Conservation (phyloP, 2,113 vertebrate genomes). For the Pao palembangensis region DNA sequence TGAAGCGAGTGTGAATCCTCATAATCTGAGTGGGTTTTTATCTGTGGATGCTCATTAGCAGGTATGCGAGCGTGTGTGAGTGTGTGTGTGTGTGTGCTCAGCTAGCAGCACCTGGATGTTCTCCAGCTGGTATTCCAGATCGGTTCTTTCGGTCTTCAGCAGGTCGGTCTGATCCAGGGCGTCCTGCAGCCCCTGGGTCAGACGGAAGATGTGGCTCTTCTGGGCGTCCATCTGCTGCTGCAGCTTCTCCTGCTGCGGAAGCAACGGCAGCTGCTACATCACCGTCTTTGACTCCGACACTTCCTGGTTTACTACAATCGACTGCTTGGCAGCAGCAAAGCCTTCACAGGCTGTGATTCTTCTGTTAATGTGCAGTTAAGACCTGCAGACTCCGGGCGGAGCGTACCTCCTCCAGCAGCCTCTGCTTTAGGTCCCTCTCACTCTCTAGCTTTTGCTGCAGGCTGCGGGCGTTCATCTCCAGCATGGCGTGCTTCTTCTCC, state of each 20-base stretch:
- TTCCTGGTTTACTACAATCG: neutral
- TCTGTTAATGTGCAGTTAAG: neutral
- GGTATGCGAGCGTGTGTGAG: too few species aligned
- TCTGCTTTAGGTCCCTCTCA: constrained; percentile 93
- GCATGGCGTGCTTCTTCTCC: constrained; percentile 98
- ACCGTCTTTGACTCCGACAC: constrained; percentile 6
- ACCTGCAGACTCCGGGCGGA: neutral
- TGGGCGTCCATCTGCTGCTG: constrained; percentile 98
- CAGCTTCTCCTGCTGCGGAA: constrained; percentile 88
- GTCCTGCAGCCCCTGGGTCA: constrained; percentile 97
- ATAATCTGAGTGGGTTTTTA: neutral
- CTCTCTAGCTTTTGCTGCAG: constrained; percentile 97
- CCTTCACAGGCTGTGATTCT: neutral
- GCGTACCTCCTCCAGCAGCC: constrained; percentile 91
- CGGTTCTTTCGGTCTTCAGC: constrained; percentile 94
- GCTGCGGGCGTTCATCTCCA: constrained; percentile 96
- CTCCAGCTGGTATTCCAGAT: constrained; percentile 96
- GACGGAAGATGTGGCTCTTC: constrained; percentile 94
- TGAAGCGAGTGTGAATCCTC: neutral
- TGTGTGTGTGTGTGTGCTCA: constrained; percentile 12
- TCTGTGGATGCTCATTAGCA: neutral
- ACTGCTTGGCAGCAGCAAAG: neutral
- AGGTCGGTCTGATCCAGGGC: constrained; percentile 94
- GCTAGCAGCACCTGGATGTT: constrained; percentile 90
- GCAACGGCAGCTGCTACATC: constrained; percentile 15